phyloP scores from a whole-genome alignment of 2,888 invertebrate species.

The Eulithis testata region DNA sequence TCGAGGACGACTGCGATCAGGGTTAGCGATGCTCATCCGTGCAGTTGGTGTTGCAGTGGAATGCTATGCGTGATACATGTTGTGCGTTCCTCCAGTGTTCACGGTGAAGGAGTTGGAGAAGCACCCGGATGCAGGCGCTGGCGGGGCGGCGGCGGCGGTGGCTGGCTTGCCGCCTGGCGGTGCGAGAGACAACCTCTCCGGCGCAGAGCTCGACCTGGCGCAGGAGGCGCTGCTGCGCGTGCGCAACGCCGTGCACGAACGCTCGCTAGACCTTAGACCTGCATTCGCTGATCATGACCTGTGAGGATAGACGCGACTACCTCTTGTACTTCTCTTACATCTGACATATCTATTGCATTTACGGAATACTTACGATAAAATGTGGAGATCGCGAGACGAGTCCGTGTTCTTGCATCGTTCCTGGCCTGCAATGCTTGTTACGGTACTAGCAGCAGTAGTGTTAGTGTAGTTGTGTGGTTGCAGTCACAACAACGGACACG shows the following conservation, averaged over 20 bases:
- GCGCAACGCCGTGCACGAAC: constrained; percentile 84
- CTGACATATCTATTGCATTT: too few relatives aligned
- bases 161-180: constrained; percentile 82
- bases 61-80: too few relatives aligned
- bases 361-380: too few relatives aligned
- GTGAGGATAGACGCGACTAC: constrained; percentile 1
- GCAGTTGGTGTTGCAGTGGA: too few relatives aligned
- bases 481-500: constrained; percentile 89
- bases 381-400: too few relatives aligned
- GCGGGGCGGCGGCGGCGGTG: constrained; percentile 69
- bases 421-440: not conserved
- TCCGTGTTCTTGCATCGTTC: too few relatives aligned
- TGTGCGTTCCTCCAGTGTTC: constrained; percentile 76
- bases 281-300: constrained; percentile 89
- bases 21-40: constrained; percentile 66
- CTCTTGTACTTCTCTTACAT: not conserved
- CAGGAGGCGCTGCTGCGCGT: constrained; percentile 87
- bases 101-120: constrained; percentile 88
- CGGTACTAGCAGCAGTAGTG: not conserved
- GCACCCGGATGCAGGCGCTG: constrained; percentile 80
- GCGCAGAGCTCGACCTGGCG: constrained; percentile 78
- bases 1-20: constrained; percentile 91
- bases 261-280: constrained; percentile 87
- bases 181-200: constrained; percentile 58
- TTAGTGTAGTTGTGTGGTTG: constrained; percentile 12